phyloP scores from a whole-genome alignment of 2,888 invertebrate genomes.

The Prenolepis imparis region DNA sequence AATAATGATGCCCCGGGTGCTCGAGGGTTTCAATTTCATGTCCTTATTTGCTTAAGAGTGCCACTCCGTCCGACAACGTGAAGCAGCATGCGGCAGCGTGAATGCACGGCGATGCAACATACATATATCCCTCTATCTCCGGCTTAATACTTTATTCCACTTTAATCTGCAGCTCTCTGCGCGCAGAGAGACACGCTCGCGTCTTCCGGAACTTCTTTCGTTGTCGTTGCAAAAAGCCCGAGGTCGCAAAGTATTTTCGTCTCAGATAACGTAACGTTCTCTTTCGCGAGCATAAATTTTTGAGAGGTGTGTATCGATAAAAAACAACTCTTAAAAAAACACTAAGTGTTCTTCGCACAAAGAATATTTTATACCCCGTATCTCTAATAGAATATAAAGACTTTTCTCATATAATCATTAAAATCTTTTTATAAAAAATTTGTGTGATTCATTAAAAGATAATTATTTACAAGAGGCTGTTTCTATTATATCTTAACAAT shows the following conservation, averaged over 20 bases:
- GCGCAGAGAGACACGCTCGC: not conserved
- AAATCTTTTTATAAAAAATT: not conserved
- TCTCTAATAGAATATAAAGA: not conserved
- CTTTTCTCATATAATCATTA: not conserved
- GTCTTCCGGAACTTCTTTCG: not conserved
- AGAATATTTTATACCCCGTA: not conserved
- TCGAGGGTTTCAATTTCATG: constrained; percentile 59
- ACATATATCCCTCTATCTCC: constrained; percentile 29
- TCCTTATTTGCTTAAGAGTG: constrained; percentile 56
- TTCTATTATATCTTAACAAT: not conserved
- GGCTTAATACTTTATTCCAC: constrained; percentile 35
- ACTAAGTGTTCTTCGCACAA: not conserved
- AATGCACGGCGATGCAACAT: constrained; percentile 9
- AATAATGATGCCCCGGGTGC: constrained; percentile 52
- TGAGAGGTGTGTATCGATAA: not conserved
- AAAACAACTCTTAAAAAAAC: not conserved
- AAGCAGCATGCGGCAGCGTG: not conserved
- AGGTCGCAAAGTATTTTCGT: not conserved
- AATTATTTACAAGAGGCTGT: not conserved
- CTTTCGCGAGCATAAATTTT: not conserved
- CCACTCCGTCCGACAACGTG: not conserved
- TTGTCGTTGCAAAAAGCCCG: not conserved
- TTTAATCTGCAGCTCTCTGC: not conserved
- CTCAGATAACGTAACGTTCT: constrained; percentile 14
- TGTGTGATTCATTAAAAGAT: not conserved